Evolutionary conservation across 30 jellyfish, hydroid and myxozoan species (phyloP).

Genomic region (Hydractinia symbiolongicarpus): DNA sequence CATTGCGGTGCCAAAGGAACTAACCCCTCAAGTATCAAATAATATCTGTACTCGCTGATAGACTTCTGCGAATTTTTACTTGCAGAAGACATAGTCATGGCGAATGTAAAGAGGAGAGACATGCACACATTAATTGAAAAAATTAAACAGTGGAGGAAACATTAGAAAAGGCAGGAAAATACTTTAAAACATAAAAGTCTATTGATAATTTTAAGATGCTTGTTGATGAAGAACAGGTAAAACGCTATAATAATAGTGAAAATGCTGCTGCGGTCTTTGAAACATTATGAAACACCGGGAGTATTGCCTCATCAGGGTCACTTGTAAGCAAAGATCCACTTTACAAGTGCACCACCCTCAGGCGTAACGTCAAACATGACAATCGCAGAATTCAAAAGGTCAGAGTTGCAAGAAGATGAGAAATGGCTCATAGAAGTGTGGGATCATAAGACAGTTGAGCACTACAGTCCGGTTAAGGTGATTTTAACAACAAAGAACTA

Average conservation of each 20-base stretch:
- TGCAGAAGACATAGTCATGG: not conserved
- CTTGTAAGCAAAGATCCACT: not conserved
- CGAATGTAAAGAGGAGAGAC: not conserved
- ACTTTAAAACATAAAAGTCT: not conserved
- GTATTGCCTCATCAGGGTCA: conserved; percentile 1
- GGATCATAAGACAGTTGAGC: conserved; percentile 19
- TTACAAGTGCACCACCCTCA: not conserved
- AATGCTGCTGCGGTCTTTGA: too few relatives aligned
- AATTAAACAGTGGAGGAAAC: not conserved
- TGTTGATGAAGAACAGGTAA: too few relatives aligned
- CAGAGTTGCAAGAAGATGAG: not conserved
- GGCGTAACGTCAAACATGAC: conserved; percentile 19
- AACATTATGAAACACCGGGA: not conserved
- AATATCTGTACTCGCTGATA: conserved; percentile 1
- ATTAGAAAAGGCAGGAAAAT: not conserved
- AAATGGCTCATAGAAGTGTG: not conserved
- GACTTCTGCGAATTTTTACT: conserved; percentile 11
- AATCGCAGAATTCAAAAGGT: not conserved
- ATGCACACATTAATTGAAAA: not conserved
- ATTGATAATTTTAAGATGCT: too few relatives aligned
- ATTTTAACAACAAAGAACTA: not conserved
- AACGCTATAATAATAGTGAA: too few relatives aligned
- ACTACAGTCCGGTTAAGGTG: conserved; percentile 9
- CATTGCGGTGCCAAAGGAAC: not conserved
- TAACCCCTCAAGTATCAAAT: not conserved